Evolutionary conservation across 2,888 invertebrate species (phyloP).

Genomic region (Nomada fucata): DNA sequence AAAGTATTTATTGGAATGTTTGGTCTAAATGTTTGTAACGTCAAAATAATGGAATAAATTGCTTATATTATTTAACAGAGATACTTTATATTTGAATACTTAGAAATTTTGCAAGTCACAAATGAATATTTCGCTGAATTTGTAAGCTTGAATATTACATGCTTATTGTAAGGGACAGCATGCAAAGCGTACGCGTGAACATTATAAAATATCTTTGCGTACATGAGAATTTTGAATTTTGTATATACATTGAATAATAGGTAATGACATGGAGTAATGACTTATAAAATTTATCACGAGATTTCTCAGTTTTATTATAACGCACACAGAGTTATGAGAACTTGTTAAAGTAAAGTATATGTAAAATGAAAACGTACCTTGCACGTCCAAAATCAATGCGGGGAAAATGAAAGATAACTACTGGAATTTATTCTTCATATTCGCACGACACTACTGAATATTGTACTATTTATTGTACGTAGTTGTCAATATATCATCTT

Average conservation of each 20-base stretch:
- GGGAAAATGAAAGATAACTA: conserved; percentile 55
- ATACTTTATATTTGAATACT: neutral
- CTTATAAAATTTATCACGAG: conserved; percentile 14
- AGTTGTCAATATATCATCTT: neutral
- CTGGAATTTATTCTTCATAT: neutral
- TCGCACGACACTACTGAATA: neutral
- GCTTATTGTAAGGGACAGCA: conserved; percentile 17
- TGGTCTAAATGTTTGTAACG: neutral
- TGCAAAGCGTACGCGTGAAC: conserved; percentile 15
- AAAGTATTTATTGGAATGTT: neutral
- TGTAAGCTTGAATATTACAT: conserved; percentile 17
- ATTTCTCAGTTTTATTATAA: conserved; percentile 9
- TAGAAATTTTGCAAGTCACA: neutral
- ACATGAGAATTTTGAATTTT: conserved; percentile 27
- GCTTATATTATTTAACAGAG: neutral
- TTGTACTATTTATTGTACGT: neutral
- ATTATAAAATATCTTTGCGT: conserved; percentile 2
- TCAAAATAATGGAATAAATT: neutral
- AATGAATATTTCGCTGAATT: neutral
- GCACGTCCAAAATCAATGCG: conserved; percentile 12
- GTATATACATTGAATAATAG: conserved; percentile 5
- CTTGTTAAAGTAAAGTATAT: conserved; percentile 4
- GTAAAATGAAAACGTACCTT: conserved; percentile 13
- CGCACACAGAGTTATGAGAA: neutral
- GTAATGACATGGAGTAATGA: neutral